These are phyloP conservation scores for Boleophthalmus pectinirostris DNA, from an alignment of 2,113 vertebrate genomes.

Conservation along the genomic window DNA sequence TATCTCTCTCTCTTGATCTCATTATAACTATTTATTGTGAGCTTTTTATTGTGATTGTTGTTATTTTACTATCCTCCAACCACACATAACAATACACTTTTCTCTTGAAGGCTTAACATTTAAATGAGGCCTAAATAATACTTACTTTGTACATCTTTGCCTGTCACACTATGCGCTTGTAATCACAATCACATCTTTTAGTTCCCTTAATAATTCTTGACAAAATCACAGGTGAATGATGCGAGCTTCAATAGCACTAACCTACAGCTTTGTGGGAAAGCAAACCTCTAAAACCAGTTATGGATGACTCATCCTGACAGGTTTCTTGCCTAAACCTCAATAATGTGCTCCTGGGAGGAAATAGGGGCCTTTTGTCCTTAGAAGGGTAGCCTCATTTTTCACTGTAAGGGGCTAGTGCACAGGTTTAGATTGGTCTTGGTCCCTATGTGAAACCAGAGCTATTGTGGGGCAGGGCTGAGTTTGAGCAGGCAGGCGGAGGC, in stretches of 20 bases:
- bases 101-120: conserved; percentile 43
- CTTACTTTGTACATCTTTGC: not conserved
- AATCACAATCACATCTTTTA: conserved; percentile 12
- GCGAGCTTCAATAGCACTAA: conserved; percentile 12
- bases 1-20: no score
- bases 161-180: not conserved
- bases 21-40: no score
- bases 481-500: conserved; percentile 26
- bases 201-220: conserved; percentile 19
- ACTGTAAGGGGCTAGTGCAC: conserved; percentile 35
- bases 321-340: conserved; percentile 38
- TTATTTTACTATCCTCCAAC: not conserved
- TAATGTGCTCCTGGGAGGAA: conserved; percentile 48
- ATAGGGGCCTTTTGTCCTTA: conserved; percentile 50
- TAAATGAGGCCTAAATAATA: conserved; percentile 32
- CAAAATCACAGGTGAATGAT: conserved; percentile 20
- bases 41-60: no score
- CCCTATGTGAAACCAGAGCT: conserved; percentile 34
- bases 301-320: conserved; percentile 43
- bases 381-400: conserved; percentile 53
- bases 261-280: conserved; percentile 26
- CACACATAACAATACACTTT: conserved; percentile 28
- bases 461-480: conserved; percentile 15
- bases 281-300: conserved; percentile 48
- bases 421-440: conserved; percentile 38